Evolutionary conservation across 2,888 invertebrate species (phyloP).

Genomic region (Venusia cambrica): DNA sequence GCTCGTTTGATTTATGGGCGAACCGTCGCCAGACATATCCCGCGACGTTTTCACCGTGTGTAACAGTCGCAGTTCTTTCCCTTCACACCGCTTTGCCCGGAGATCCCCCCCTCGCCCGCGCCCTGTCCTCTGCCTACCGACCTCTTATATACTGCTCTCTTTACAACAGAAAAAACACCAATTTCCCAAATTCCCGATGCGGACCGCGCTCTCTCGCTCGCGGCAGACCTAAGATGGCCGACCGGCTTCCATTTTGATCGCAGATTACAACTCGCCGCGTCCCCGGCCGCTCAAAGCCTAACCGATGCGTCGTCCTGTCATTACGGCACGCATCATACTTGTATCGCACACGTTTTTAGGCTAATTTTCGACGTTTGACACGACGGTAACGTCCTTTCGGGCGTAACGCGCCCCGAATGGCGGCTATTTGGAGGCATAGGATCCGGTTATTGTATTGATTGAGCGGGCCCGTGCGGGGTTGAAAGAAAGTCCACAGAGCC

Average conservation of each 20-base stretch:
- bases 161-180: constrained; percentile 80
- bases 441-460: constrained; percentile 67
- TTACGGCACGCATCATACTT: constrained; percentile 58
- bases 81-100: constrained; percentile 78
- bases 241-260: constrained; percentile 78
- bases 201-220: constrained; percentile 74
- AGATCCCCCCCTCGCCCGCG: constrained; percentile 60
- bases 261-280: constrained; percentile 71
- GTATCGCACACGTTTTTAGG: constrained; percentile 75
- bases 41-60: constrained; percentile 39
- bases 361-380: constrained; percentile 70
- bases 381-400: constrained; percentile 56
- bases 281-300: constrained; percentile 72
- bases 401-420: constrained; percentile 31
- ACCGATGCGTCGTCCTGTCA: constrained; percentile 57
- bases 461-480: constrained; percentile 39
- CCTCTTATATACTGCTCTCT: constrained; percentile 80
- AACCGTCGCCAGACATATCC: constrained; percentile 49
- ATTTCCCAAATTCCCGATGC: constrained; percentile 79
- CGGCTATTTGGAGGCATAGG: constrained; percentile 34
- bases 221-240: constrained; percentile 77
- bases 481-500: constrained; percentile 49
- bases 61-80: constrained; percentile 65
- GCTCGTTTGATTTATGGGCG: constrained; percentile 36
- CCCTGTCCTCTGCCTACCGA: constrained; percentile 72